Conservation (phyloP, 2,797 vertebrate species). For the Scolopax rusticola region DNA sequence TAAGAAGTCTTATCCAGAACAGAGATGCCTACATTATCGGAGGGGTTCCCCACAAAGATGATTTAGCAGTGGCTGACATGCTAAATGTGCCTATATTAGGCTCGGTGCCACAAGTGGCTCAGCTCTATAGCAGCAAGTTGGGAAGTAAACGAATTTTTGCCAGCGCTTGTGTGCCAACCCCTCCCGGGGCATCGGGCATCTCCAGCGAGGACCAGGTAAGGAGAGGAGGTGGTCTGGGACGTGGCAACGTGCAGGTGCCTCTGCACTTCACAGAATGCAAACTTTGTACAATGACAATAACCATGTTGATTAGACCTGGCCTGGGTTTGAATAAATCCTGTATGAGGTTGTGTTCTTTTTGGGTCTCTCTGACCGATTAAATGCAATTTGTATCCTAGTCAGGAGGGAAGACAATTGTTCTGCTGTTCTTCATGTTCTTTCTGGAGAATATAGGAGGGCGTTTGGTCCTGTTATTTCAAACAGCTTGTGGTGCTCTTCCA, state of each 20-base stretch:
- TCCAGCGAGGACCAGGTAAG: conserved; percentile 85
- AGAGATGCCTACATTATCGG: conserved; percentile 87
- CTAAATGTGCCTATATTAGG: conserved; percentile 87
- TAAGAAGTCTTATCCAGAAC: conserved; percentile 84
- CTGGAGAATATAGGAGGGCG: neutral
- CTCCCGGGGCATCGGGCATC: conserved; percentile 85
- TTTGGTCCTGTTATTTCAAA: neutral
- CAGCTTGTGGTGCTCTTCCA: neutral
- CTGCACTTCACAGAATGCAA: neutral
- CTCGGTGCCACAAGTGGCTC: conserved; percentile 84
- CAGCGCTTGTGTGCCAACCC: conserved; percentile 79
- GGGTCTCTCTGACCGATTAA: neutral
- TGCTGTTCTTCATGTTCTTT: neutral
- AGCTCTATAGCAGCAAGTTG: conserved; percentile 87
- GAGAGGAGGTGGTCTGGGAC: fast-evolving
- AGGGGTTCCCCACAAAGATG: conserved; percentile 85
- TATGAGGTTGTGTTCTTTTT: neutral
- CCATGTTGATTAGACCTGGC: neutral
- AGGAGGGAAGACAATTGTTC: neutral
- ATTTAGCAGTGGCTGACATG: conserved; percentile 89
- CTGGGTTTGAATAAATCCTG: neutral
- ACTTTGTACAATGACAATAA: neutral
- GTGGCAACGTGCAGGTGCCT: no score
- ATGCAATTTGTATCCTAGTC: neutral
- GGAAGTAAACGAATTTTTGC: conserved; percentile 86